phyloP scores from a whole-genome alignment of 2,113 vertebrate species.

The Zosterops borbonicus region DNA sequence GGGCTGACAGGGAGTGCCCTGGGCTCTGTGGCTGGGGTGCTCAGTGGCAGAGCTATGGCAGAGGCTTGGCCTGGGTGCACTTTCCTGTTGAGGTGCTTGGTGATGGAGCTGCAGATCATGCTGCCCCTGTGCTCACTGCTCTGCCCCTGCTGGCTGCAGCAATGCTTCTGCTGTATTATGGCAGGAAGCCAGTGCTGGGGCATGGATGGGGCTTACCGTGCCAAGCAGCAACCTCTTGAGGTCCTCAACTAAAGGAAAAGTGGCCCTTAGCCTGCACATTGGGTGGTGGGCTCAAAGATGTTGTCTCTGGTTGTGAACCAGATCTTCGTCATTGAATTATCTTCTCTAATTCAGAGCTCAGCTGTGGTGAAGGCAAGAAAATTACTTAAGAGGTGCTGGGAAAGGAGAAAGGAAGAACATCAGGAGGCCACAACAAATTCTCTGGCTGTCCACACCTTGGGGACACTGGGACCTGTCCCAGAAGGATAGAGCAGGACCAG shows the following conservation, averaged over 20 bases:
- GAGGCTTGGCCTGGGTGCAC: not conserved
- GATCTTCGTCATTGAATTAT: not conserved
- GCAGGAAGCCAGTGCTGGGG: not conserved
- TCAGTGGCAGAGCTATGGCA: not conserved
- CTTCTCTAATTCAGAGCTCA: not conserved
- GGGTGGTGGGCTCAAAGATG: not conserved
- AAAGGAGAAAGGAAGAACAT: not conserved
- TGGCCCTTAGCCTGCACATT: fast-evolving
- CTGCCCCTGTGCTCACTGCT: not conserved
- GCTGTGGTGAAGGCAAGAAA: not conserved
- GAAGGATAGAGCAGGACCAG: not conserved
- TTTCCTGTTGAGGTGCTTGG: not conserved
- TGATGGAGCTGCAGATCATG: not conserved
- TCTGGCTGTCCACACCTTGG: not conserved
- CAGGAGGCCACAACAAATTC: not conserved
- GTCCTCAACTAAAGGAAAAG: not conserved
- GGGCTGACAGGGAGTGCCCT: not conserved
- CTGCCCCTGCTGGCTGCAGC: not conserved
- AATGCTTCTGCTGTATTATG: not conserved
- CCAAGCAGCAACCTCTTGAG: not conserved
- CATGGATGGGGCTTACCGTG: not conserved
- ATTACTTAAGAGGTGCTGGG: not conserved
- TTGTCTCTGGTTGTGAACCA: not conserved
- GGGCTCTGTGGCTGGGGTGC: not conserved
- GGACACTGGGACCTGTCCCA: not conserved